Base-by-base conservation (phyloP, 1,140 invertebrate genomes). In the Wasmannia auropunctata region DNA sequence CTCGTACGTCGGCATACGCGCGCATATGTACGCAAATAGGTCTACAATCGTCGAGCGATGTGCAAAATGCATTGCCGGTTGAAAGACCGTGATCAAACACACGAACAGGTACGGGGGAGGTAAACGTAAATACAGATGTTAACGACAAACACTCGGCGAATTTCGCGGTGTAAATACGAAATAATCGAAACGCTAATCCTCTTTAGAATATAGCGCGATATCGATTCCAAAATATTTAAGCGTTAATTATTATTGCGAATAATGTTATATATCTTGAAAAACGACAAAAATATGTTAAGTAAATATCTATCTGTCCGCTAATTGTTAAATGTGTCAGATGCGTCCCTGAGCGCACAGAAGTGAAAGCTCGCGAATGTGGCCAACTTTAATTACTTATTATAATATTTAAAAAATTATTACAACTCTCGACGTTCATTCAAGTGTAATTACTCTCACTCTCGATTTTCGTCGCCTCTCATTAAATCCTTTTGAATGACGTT, bases 41-140 rank as follows among this genome's bases (percentile, higher is more conserved):
- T n/a, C n/a, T n/a, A 62, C 74, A 62, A 62, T 43, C 56, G 37
- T 63, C 28, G 25, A 63, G 28, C 37, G 11, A 65, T 49, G n/a
- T 34, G 75, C 74, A 62, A 31, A 62, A 62, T 43, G 37, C 3
- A 5, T 31, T 77, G 14, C 25, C 25, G 46, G 37, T 31, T 43
- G 74, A 43, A 62, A 62, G 74, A 62, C 56, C 19, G 63, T 37
- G 34, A 76, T 76, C 16, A 31, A 76, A 56, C 14, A 28, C 67
- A 16, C 1, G 11, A 14, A 70, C 25, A 34, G 19, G 46, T 2
- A 70, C 19, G 25, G n/a, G n/a, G n/a, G n/a, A n/a, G 28, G n/a
- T 46, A 51, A 51, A 51, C 46, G 28, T 19, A 51, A 49, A 51
- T 51, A 37, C 14, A 37, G 6, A 51, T 25, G 22, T 14, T 37